A percentile compares a stretch with the other conserved stretches of the same genome.
These are phyloP conservation scores for Aeoliscus strigatus DNA, from an alignment of 2,797 vertebrate genomes.

Conservation along the genomic window DNA sequence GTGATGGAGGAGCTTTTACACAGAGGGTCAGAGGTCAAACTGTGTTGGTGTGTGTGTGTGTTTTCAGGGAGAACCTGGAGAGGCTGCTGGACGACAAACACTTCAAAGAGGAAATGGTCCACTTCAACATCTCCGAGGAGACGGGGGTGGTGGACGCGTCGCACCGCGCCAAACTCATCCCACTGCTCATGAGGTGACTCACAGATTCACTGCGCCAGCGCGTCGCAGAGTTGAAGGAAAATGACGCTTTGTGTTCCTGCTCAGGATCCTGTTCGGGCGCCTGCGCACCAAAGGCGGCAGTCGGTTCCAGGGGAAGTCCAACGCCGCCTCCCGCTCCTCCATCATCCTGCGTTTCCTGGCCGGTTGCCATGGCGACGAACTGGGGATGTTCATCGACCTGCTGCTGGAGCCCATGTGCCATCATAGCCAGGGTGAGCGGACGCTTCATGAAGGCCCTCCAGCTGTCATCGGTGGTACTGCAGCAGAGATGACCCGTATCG, in stretches of 20 bases:
- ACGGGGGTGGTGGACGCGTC: conserved; percentile 77
- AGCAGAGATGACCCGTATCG: too few species aligned
- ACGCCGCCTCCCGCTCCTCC: conserved; percentile 80
- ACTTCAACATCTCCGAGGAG: conserved; percentile 93
- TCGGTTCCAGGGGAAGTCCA: conserved; percentile 90
- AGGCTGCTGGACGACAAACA: conserved; percentile 88
- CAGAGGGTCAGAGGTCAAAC: background rate
- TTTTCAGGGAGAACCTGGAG: conserved; percentile 86
- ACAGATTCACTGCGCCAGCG: too few species aligned
- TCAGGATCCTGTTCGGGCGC: conserved; percentile 90
- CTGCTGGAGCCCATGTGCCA: conserved; percentile 88
- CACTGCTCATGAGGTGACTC: conserved; percentile 92
- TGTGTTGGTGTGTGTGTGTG: conserved; percentile 16
- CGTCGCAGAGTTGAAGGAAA: too few species aligned
- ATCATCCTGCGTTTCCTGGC: conserved; percentile 93
- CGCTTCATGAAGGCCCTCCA: too few species aligned
- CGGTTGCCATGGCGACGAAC: conserved; percentile 83
- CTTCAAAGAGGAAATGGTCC: conserved; percentile 95
- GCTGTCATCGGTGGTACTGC: too few species aligned
- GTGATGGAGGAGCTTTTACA: background rate
- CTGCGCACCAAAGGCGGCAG: conserved; percentile 91
- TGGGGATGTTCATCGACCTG: conserved; percentile 89
- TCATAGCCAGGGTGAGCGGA: conserved; percentile 75
- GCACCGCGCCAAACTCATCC: conserved; percentile 84
- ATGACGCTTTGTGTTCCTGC: too few species aligned